These are phyloP conservation scores for Nycticryphes semicollaris DNA, from an alignment of 2,113 vertebrate genomes.

Conservation along the genomic window DNA sequence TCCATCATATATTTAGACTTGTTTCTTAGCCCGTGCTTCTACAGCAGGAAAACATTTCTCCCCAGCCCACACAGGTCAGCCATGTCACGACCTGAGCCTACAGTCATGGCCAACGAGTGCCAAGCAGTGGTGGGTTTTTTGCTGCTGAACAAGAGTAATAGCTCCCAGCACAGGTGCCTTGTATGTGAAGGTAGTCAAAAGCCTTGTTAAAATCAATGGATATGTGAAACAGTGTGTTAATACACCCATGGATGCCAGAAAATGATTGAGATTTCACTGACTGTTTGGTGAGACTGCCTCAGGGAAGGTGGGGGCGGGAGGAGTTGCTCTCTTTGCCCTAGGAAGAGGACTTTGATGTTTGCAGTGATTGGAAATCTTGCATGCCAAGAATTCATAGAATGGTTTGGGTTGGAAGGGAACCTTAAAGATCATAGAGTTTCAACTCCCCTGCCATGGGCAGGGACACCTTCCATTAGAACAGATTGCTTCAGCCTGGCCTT, in stretches of 20 bases:
- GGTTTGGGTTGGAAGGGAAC: too few relatives aligned
- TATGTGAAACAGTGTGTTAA: neutral
- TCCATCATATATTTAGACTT: neutral
- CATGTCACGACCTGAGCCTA: neutral
- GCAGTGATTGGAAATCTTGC: neutral
- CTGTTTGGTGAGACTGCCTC: neutral
- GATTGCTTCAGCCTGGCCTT: too few relatives aligned
- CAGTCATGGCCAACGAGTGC: neutral
- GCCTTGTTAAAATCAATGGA: neutral
- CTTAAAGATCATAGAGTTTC: too few relatives aligned
- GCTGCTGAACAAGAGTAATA: neutral
- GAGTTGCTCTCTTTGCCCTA: neutral
- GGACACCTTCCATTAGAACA: too few relatives aligned
- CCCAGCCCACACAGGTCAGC: neutral
- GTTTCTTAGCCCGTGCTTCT: neutral
- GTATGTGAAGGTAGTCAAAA: neutral
- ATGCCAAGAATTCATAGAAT: neutral
- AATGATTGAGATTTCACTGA: neutral
- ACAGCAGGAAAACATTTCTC: neutral
- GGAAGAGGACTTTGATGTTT: neutral
- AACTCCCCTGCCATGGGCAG: too few relatives aligned
- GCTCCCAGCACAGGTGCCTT: neutral
- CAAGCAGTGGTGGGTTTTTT: neutral
- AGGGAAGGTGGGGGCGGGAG: rapidly evolving
- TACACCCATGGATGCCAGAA: neutral